Conservation (phyloP, 1,140 invertebrate species). For the Drosophila erecta region DNA sequence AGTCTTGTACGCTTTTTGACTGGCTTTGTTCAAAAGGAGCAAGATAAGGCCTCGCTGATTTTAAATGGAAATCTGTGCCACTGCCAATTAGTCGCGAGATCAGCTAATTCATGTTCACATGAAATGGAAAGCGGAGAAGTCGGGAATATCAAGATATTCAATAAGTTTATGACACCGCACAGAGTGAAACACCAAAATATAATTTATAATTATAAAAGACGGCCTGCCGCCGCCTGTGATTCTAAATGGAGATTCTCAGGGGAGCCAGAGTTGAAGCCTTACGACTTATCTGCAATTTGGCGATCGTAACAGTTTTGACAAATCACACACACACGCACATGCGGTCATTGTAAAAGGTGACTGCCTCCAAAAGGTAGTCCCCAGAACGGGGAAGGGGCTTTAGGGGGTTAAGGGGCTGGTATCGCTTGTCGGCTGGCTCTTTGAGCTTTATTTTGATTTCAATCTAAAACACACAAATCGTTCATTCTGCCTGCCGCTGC, state of each 20-base stretch:
- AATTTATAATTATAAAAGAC: slow-evolving; percentile 32
- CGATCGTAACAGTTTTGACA: slow-evolving; percentile 84
- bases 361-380: slow-evolving; percentile 25
- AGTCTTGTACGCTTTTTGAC: no score
- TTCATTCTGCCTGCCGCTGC: slow-evolving; percentile 65
- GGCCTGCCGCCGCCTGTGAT: slow-evolving; percentile 26
- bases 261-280: no score
- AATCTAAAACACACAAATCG: slow-evolving; percentile 84
- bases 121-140: not conserved
- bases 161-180: slow-evolving; percentile 68
- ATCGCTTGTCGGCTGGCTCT: slow-evolving; percentile 53
- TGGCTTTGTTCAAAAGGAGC: no score
- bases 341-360: slow-evolving; percentile 19
- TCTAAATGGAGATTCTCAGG: slow-evolving; percentile 10
- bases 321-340: slow-evolving; percentile 53
- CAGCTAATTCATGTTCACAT: slow-evolving; percentile 49
- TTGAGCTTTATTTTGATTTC: slow-evolving; percentile 83
- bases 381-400: not conserved
- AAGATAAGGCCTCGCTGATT: no score
- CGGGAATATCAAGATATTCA: slow-evolving; percentile 65
- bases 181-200: slow-evolving; percentile 24
- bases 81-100: slow-evolving; percentile 48
- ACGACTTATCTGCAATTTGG: slow-evolving; percentile 75
- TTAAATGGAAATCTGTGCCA: not conserved
- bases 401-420: not conserved